Conservation (phyloP, 2,113 vertebrate genomes). For the Peromyscus maniculatus region DNA sequence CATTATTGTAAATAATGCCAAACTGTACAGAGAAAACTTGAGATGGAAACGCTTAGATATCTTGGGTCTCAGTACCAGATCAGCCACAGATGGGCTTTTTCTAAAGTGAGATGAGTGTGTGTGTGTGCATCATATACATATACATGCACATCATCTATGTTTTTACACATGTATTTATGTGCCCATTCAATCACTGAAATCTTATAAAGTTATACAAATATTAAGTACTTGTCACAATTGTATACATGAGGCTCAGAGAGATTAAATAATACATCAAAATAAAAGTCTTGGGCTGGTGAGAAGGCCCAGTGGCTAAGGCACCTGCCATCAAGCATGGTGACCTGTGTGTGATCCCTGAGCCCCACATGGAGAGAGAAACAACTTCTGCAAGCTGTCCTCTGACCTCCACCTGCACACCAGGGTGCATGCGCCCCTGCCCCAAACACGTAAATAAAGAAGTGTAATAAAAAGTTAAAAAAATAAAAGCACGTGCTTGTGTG, state of each 20-base stretch:
- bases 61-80: not conserved
- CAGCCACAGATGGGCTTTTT: not conserved
- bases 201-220: not conserved
- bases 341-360: not conserved
- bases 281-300: not conserved
- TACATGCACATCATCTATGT: not conserved
- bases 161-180: not conserved
- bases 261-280: not conserved
- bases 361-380: too few species aligned
- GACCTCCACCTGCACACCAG: not conserved
- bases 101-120: not conserved
- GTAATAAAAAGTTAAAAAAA: not conserved
- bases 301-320: not conserved
- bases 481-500: not conserved
- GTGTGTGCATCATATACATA: not conserved
- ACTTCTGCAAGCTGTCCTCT: not conserved
- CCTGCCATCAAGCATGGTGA: not conserved
- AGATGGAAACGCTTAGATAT: not conserved
- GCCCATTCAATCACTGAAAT: not conserved
- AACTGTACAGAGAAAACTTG: conserved; percentile 34
- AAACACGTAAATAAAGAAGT: not conserved
- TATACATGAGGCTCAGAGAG: not conserved
- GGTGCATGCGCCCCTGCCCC: too few species aligned
- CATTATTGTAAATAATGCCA: conserved; percentile 50
- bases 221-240: not conserved